These are phyloP conservation scores for Resseliella maxima DNA, from an alignment of 2,888 invertebrate species.

Conservation along the genomic window DNA sequence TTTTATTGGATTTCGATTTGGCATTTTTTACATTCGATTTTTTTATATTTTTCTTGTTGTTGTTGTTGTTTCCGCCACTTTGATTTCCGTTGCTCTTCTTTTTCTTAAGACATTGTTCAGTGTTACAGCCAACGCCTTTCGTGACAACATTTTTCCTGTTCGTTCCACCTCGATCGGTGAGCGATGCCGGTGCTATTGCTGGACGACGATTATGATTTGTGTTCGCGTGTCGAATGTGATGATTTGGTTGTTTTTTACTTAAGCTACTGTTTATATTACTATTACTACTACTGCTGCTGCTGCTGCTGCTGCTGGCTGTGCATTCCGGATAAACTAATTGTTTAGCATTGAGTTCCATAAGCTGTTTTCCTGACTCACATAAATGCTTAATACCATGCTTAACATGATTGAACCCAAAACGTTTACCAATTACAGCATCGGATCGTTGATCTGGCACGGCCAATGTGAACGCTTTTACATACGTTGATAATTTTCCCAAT, in stretches of 20 bases:
- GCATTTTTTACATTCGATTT: not conserved
- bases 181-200: slow-evolving; percentile 6
- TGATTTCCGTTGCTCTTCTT: not conserved
- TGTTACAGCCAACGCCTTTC: not conserved
- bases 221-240: slow-evolving; percentile 28
- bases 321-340: slow-evolving; percentile 65
- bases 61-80: not conserved
- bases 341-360: slow-evolving; percentile 66
- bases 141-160: not conserved
- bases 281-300: not conserved
- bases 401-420: slow-evolving; percentile 68
- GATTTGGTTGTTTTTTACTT: slow-evolving; percentile 46
- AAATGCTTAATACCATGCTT: slow-evolving; percentile 68
- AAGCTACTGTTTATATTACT: not conserved
- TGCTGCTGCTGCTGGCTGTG: slow-evolving; percentile 59
- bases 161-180: not conserved
- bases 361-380: slow-evolving; percentile 68
- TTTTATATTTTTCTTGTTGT: not conserved
- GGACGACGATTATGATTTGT: not conserved
- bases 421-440: slow-evolving; percentile 69
- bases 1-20: not conserved
- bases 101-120: slow-evolving; percentile 8
- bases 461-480: slow-evolving; percentile 78
- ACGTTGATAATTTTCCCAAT: slow-evolving; percentile 79
- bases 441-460: slow-evolving; percentile 70